These are phyloP conservation scores for Idaea dimidiata DNA, from an alignment of 2,888 invertebrate species.

Conservation along the genomic window DNA sequence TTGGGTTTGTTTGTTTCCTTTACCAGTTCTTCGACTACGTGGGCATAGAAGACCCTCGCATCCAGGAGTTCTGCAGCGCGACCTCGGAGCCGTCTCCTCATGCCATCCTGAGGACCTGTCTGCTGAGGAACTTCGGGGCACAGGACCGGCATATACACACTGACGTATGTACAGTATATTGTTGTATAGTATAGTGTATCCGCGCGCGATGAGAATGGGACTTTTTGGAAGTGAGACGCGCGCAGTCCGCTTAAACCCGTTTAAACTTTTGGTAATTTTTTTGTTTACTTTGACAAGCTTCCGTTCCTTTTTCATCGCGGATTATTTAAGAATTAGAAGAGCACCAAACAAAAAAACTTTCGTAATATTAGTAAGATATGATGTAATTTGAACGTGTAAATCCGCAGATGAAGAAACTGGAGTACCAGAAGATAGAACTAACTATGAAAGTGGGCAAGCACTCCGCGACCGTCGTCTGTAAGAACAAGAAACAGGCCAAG, in stretches of 20 bases:
- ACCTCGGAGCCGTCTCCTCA: conserved; percentile 98
- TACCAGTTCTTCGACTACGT: conserved; percentile 94
- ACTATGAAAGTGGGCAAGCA: conserved; percentile 97
- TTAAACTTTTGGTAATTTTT: no score
- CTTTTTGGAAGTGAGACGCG: no score
- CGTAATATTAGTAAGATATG: not conserved
- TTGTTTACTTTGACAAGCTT: no score
- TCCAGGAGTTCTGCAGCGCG: conserved; percentile 96
- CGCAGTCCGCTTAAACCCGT: no score
- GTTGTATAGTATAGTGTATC: no score
- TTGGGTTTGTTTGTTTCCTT: no score
- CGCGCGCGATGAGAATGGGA: no score
- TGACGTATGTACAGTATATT: conserved; percentile 70
- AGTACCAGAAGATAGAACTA: conserved; percentile 95
- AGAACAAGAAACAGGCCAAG: conserved; percentile 98
- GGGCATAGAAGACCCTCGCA: conserved; percentile 95
- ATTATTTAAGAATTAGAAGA: no score
- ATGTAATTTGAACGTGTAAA: not conserved
- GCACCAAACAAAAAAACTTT: not conserved
- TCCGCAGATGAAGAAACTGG: conserved; percentile 84
- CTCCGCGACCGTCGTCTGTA: conserved; percentile 93
- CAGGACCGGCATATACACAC: conserved; percentile 93
- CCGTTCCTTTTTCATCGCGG: no score
- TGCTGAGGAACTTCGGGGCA: conserved; percentile 95
- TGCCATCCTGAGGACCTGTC: conserved; percentile 94